phyloP scores from a whole-genome alignment of 2,797 vertebrate species.

The Leptatherina wallacei region DNA sequence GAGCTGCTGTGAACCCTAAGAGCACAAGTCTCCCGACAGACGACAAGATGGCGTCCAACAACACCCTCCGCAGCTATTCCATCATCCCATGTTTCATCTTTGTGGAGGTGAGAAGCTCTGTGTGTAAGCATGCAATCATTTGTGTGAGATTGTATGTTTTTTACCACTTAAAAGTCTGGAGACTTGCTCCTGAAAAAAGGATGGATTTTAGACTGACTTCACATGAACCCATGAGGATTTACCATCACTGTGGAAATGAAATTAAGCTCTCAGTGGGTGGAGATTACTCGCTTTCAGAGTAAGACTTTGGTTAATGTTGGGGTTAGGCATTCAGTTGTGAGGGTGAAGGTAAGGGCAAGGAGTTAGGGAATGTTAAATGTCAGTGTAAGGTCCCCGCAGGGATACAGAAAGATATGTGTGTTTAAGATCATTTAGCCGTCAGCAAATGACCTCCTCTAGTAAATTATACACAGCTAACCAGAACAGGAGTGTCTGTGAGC shows the following conservation, averaged over 20 bases:
- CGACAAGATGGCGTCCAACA: constrained; percentile 92
- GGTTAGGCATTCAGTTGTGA: not conserved
- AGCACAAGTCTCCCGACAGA: constrained; percentile 65
- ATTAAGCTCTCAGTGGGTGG: not conserved
- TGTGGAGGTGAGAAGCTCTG: constrained; percentile 89
- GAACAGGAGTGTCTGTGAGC: constrained; percentile 32
- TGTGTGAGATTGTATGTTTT: not conserved
- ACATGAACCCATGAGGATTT: not conserved
- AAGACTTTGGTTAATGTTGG: not conserved
- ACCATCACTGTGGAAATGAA: not conserved
- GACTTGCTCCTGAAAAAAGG: no score
- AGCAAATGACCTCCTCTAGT: constrained; percentile 47
- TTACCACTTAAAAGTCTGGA: no score
- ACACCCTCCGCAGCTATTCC: constrained; percentile 96
- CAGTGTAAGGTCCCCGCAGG: not conserved
- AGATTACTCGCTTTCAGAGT: not conserved
- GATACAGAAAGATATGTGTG: not conserved
- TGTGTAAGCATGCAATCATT: not conserved
- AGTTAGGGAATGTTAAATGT: not conserved
- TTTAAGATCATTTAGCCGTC: constrained; percentile 38
- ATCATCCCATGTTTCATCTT: constrained; percentile 99
- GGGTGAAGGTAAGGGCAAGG: not conserved
- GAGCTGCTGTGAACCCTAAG: constrained; percentile 66
- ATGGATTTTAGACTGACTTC: not conserved
- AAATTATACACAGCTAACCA: constrained; percentile 50